Evolutionary conservation across 1,140 invertebrate species (phyloP), one percentile per base, ranked within the genome.

Genomic region (Polyergus mexicanus): DNA sequence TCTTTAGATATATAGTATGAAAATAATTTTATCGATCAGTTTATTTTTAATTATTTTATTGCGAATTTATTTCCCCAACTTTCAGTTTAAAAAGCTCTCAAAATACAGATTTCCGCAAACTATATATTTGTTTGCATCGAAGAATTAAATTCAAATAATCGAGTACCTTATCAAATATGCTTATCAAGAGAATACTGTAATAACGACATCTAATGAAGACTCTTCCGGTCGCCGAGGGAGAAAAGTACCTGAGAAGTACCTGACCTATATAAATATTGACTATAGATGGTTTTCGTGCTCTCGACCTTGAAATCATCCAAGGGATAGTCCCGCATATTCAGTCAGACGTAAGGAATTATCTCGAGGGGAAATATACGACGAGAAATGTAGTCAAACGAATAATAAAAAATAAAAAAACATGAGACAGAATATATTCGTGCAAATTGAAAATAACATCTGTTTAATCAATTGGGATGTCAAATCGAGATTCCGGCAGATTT

Each of bases 211-310:
- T 83, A 74, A 83, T 72, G 54, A 83, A 83, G 68, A 74, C 35
- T 47, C 65, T 54, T 16, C n/a, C 5, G 11, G 71, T 16, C 68
- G 25, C 3, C 11, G 41, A 60, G 54, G 4, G 54, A 81, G n/a
- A 22, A 22, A 38, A n/a, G n/a, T n/a, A n/a, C n/a, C 13, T 41
- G 63, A 41, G 22, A 72, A 60, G 13, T 74, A 83, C 56, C 54
- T 74, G 78, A 83, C 78, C 68, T 72, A 72, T 38, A 83, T 81
- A 72, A 81, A 81, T 81, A 71, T 44, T 72, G 51, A 58, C 78
- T 81, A 72, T 58, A 81, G 6, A 19, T n/a, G 16, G 38, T 58
- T 60, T 47, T 60, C 78, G 25, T 74, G 25, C 25, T 16, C 25
- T n/a, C 35, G 28, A 22, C 56, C 78, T 83, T 83, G 38, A 83